phyloP scores from a whole-genome alignment of 1,140 invertebrate species.

The Drosophila elegans region DNA sequence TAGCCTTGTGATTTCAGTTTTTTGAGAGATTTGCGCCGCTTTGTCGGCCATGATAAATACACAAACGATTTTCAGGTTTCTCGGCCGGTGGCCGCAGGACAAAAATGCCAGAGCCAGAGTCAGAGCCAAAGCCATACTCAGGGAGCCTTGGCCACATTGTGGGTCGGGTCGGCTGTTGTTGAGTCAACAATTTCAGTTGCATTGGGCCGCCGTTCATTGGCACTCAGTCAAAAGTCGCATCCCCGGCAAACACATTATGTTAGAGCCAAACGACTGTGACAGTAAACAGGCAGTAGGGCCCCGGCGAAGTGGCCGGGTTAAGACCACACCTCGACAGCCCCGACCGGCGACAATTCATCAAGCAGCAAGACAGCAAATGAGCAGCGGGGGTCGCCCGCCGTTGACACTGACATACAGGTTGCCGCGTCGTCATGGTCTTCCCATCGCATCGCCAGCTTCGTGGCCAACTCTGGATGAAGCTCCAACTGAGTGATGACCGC shows the following conservation, averaged over 20 bases:
- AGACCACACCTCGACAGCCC: conserved; percentile 72
- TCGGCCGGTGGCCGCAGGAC: conserved; percentile 72
- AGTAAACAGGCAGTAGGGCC: conserved; percentile 46
- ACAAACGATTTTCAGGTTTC: conserved; percentile 79
- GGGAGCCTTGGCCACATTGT: conserved; percentile 39
- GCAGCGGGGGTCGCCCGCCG: conserved; percentile 68
- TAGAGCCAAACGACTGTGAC: conserved; percentile 65
- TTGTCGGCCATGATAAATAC: conserved; percentile 82
- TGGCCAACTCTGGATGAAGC: conserved; percentile 12
- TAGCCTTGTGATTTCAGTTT: conserved; percentile 76
- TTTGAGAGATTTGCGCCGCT: conserved; percentile 70
- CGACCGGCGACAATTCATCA: conserved; percentile 76
- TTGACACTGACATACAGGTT: conserved; percentile 77
- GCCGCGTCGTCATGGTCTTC: conserved; percentile 40
- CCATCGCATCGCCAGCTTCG: conserved; percentile 8
- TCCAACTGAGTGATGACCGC: conserved; percentile 78
- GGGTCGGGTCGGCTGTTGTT: conserved; percentile 11
- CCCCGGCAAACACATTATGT: conserved; percentile 62
- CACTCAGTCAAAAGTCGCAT: conserved; percentile 60
- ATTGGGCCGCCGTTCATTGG: conserved; percentile 56
- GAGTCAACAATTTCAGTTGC: conserved; percentile 59
- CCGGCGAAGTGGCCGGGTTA: conserved; percentile 17
- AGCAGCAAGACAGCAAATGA: conserved; percentile 73
- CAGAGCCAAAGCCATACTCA: conserved; percentile 17
- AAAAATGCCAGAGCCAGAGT: conserved; percentile 56